Evolutionary conservation across 1,140 invertebrate genomes (phyloP).

Genomic region (Medauroidea extradentata): DNA sequence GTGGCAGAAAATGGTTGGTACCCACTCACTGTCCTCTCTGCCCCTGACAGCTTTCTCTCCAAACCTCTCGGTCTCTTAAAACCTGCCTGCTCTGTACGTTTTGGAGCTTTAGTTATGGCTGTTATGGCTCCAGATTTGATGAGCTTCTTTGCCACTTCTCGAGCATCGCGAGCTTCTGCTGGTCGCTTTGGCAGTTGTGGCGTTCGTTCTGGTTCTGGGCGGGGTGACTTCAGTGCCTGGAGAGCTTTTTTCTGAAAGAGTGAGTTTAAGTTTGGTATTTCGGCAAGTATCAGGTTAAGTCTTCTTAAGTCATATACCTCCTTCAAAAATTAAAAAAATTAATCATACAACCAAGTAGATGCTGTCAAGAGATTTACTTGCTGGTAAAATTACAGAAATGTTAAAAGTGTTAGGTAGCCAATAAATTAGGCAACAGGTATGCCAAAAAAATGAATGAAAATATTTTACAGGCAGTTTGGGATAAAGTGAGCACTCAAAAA

Average conservation of each 20-base stretch:
- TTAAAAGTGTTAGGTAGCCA: no score
- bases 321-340: no score
- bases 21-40: conserved; percentile 62
- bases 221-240: conserved; percentile 81
- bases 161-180: conserved; percentile 85
- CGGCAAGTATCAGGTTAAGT: no score
- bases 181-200: conserved; percentile 70
- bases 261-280: no score
- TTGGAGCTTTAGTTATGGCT: conserved; percentile 71
- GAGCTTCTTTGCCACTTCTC: conserved; percentile 91
- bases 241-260: conserved; percentile 86
- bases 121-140: conserved; percentile 90
- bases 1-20: conserved; percentile 88
- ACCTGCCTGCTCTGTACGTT: conserved; percentile 73
- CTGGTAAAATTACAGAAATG: no score
- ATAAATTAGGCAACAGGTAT: no score
- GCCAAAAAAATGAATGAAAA: no score
- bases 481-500: no score
- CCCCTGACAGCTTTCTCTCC: conserved; percentile 69
- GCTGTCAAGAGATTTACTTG: no score
- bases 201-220: conserved; percentile 77
- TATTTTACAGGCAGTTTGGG: no score
- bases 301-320: no score
- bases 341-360: no score
- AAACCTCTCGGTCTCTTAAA: conserved; percentile 75